Evolutionary conservation across 2,113 vertebrate genomes (phyloP).

Genomic region (Leuciscus idus): DNA sequence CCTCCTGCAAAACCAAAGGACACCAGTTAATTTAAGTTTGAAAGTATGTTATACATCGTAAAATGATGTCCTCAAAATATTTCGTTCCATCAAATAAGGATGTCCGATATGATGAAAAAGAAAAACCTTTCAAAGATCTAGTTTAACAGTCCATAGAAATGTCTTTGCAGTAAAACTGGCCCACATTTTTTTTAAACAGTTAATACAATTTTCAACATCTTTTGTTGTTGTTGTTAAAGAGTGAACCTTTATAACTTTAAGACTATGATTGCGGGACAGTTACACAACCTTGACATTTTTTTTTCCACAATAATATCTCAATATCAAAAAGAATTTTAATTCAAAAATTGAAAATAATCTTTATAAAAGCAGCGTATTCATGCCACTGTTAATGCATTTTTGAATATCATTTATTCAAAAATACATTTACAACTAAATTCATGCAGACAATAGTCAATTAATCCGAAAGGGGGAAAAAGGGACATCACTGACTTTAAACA

Average conservation of each 20-base stretch:
- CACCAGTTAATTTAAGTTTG: constrained; percentile 62
- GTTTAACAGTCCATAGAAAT: not conserved
- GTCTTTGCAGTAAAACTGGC: too few relatives aligned
- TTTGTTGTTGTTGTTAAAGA: too few relatives aligned
- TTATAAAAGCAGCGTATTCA: not conserved
- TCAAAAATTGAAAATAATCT: not conserved
- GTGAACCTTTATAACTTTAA: not conserved
- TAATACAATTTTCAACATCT: not conserved
- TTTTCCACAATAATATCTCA: not conserved
- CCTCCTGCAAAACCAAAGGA: constrained; percentile 88
- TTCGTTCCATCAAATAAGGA: not conserved
- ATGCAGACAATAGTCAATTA: too few relatives aligned
- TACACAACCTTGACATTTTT: not conserved
- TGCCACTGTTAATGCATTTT: not conserved
- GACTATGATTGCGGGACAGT: not conserved
- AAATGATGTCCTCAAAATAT: not conserved
- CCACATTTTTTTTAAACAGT: not conserved
- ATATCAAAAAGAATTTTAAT: not conserved
- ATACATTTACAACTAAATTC: too few relatives aligned
- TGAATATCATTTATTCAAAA: not conserved
- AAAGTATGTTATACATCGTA: not conserved
- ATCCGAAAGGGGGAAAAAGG: not conserved
- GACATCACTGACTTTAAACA: not conserved
- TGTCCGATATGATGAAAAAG: not conserved
- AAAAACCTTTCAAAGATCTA: not conserved